Evolutionary conservation across 2,113 vertebrate species (phyloP).

Genomic region (Silurus glanis): DNA sequence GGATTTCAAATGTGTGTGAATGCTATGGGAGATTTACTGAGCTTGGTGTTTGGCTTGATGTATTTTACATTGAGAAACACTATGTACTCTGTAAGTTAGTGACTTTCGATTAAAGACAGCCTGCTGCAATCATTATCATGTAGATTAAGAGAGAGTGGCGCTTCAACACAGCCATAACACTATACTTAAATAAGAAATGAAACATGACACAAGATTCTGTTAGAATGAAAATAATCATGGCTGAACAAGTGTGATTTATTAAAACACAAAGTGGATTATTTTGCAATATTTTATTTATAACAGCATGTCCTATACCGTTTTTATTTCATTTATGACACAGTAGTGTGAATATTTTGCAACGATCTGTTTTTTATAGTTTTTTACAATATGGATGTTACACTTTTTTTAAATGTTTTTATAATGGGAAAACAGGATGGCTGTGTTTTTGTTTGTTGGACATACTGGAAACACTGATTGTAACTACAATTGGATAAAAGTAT

Average conservation of each 20-base stretch:
- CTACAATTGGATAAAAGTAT: background rate
- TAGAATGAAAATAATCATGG: background rate
- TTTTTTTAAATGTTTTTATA: background rate
- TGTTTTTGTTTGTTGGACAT: background rate
- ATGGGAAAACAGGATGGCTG: background rate
- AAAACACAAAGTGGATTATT: background rate
- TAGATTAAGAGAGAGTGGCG: background rate
- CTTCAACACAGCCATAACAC: background rate
- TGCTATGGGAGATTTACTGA: slow-evolving; percentile 16
- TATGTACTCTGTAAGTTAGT: background rate
- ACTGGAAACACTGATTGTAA: background rate
- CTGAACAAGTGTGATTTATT: background rate
- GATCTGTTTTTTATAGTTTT: background rate
- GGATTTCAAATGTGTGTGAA: slow-evolving; percentile 16
- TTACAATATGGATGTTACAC: background rate
- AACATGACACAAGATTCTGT: background rate
- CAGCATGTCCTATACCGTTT: background rate
- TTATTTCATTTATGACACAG: background rate
- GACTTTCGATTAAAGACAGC: background rate
- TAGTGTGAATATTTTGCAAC: background rate
- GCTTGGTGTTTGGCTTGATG: background rate
- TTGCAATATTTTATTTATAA: background rate
- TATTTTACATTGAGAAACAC: slow-evolving; percentile 1
- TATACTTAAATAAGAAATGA: background rate
- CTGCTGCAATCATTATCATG: background rate